Evolutionary conservation across 2,797 vertebrate species (phyloP).

Genomic region (Triplophysa bombifrons): DNA sequence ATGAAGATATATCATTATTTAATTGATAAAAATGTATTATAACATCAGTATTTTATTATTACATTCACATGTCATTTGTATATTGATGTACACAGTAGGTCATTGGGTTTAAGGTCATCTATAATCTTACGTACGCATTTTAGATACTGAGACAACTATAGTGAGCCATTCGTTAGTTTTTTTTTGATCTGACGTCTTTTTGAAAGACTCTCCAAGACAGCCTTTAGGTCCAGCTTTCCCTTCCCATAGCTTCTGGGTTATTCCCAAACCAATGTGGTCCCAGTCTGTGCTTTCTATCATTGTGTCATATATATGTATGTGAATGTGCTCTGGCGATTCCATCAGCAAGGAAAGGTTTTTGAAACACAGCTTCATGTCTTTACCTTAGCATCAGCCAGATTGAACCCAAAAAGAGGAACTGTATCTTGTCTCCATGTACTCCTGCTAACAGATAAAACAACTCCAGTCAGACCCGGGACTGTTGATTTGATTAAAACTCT

Average conservation of each 20-base stretch:
- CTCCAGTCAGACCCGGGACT: not conserved
- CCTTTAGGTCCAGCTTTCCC: conserved; percentile 41
- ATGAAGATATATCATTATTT: not conserved
- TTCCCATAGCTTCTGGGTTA: conserved; percentile 35
- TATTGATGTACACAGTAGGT: not conserved
- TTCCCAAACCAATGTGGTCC: conserved; percentile 32
- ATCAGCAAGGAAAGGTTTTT: conserved; percentile 39
- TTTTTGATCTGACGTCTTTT: not conserved
- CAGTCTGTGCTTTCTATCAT: conserved; percentile 51
- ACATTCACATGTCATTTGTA: too few species aligned
- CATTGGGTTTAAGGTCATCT: too few species aligned
- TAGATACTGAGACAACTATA: not conserved
- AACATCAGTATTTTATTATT: too few species aligned
- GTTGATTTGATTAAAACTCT: not conserved
- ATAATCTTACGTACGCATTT: not conserved
- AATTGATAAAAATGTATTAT: too few species aligned
- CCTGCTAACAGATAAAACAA: not conserved
- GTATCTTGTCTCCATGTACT: not conserved
- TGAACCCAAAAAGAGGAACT: conserved; percentile 4
- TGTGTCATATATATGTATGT: conserved; percentile 17
- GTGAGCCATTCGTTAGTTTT: not conserved
- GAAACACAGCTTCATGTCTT: conserved; percentile 24
- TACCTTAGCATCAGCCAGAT: not conserved
- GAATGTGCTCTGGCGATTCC: conserved; percentile 47
- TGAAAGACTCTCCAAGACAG: conserved; percentile 35